Evolutionary conservation across 2,888 invertebrate genomes (phyloP).

Genomic region (Drosophila planitibia): DNA sequence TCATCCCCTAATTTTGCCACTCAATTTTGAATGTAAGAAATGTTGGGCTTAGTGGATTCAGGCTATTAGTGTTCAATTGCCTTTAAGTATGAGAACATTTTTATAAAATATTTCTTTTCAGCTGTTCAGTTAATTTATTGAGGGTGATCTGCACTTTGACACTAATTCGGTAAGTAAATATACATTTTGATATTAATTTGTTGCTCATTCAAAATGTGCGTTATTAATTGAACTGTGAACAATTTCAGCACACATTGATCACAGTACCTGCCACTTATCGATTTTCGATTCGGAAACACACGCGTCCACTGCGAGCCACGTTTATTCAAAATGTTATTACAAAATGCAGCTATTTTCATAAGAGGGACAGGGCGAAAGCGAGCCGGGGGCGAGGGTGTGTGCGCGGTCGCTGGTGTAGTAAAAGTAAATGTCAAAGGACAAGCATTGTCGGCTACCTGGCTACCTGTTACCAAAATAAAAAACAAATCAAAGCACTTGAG

Average conservation of each 20-base stretch:
- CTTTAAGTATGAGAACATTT: background rate
- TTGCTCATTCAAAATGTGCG: slow-evolving; percentile 7
- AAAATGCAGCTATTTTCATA: slow-evolving; percentile 28
- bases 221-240: slow-evolving; percentile 50
- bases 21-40: background rate
- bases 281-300: slow-evolving; percentile 62
- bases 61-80: background rate
- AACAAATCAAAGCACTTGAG: background rate
- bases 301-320: slow-evolving; percentile 44
- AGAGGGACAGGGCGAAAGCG: background rate
- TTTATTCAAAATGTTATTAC: slow-evolving; percentile 41
- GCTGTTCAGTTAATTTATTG: background rate
- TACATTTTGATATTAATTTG: slow-evolving; percentile 3
- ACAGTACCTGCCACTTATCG: slow-evolving; percentile 47
- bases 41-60: background rate
- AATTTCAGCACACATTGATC: slow-evolving; percentile 31
- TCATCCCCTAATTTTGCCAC: too few species aligned
- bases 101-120: background rate
- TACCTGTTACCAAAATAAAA: slow-evolving; percentile 40
- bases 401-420: slow-evolving; percentile 1
- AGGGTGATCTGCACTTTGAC: background rate
- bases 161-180: background rate
- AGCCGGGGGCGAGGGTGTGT: background rate
- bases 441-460: slow-evolving; percentile 38
- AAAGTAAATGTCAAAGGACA: slow-evolving; percentile 70